Evolutionary conservation across 2,888 invertebrate genomes (phyloP), one percentile per base, ranked within the genome.

Genomic region (Psylliodes chrysocephalus): DNA sequence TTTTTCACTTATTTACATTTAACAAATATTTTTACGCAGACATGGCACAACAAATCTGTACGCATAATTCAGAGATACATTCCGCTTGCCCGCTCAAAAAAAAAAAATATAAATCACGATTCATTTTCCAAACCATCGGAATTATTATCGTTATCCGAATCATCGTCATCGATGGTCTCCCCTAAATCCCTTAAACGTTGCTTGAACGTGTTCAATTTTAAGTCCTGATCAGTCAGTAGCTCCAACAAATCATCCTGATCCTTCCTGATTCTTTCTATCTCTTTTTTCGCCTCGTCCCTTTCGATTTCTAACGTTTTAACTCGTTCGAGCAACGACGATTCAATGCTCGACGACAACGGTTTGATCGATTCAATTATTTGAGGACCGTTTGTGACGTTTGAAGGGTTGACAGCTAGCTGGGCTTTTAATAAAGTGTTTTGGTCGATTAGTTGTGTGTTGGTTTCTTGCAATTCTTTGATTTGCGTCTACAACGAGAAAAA

Each of bases 191-290:
- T 74, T 67, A 83, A 71, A 60, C 79, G 73, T 54, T 75, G 77
- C 65, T 81, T 83, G 63, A 80, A 79, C 54, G 71, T 60, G 70
- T 78, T 76, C 66, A 79, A 69, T 74, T 78, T 80, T 4, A 72
- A 59, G 73, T 91, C 97, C 85, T 98, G 96, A 80, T 98, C 95
- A 0, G 94, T 91, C 35, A 98, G 84, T 62, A 98, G 83, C 76
- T 94, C 92, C 60, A 98, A 82, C 67, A 98, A 83, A 82, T 98
- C 96, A 73, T 98, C 98, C 81, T 98, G 97, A 77, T 98, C 98
- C 77, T 91, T 93, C 77, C 87, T 89, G 66, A 95, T 77, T 69
- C 86, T 82, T 52, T 85, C 82, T 19, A 60, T 74, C 69, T 64
- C 82, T 67, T 61, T 59, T 4, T 69, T 71, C 63, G 71, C 73